Base-by-base conservation (phyloP, 2,797 vertebrate genomes). In the Sebastolobus altivelis region DNA sequence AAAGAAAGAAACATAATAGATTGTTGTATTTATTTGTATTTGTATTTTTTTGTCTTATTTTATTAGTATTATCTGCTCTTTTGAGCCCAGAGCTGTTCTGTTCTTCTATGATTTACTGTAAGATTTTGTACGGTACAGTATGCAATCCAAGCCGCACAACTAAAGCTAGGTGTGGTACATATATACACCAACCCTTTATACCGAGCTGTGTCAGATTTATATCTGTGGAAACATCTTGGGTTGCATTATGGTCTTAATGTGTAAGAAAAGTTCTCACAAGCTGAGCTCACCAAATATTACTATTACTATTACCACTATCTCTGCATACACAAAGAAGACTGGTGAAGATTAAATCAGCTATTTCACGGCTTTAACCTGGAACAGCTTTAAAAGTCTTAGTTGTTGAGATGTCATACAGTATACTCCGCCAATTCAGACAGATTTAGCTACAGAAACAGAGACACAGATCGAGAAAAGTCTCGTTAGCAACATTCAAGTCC, bases 161-260 rank as follows among this genome's bases (percentile, higher is more conserved):
- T 88, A 87, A 91, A 90, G 88, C 87, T 89, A 92, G 92, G 92
- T 94, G 93, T 90, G 90, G 83, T 92, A 89, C 93, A 94, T 92
- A 90, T 88, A 89, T 87, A 95, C 65, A 70, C 92, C 46, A 76
- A 83, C 79, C 69, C 88, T 90, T 91, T 90, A 93, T 93, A 88
- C 88, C 84, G 78, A 66, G 92, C 86, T 77, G 88, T 83, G 86
- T 89, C 87, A 91, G 94, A 95, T 96, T 95, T 95, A 95, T 95
- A 96, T 91, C 93, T 78, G 37, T 37, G 82, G 81, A 86, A 87
- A 65, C 94, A 95, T 27, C 38, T 65, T 65, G 25, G 46, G 38
- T 65, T 65, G 37, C 38, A 29, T 65, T 65, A 43, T 43, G 22
- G 37, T 65, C 2, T 65, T 5, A 31, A 66, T 25, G 25, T 67